Base-by-base conservation (phyloP, 2,888 invertebrate genomes). In the Erebia aethiops region DNA sequence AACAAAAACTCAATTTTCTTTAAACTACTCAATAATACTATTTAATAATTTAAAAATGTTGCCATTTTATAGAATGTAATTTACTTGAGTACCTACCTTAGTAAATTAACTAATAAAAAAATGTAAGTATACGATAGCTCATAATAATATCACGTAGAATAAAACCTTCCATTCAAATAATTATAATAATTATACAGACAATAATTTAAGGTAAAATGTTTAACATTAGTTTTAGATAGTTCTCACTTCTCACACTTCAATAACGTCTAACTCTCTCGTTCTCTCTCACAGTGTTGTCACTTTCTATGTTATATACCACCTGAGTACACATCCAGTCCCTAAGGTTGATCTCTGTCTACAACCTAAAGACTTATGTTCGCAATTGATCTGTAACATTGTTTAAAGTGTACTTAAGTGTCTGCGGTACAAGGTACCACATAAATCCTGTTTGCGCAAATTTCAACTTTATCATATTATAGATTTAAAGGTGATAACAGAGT, bases 321-420 rank as follows among this genome's bases (percentile, higher is more conserved):
- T 9, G 35, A 56, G 21, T 35, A 67, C 21, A 67, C 14, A 58
- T 67, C 11, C 46, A 58, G 18, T 60, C 58, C 58, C 60, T 41
- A 57, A 64, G 56, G 69, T 63, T 63, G 57, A 69, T 69, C 56
- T 69, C 63, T 49, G 67, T 52, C 63, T 67, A 63, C 70, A 63
- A 35, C 57, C 41, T 43, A 51, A 71, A 71, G 71, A 71, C 60
- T 60, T 73, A 73, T 71, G 69, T 74, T 69, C 58, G 54, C 73
- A 67, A 74, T 74, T 74, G 74, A 71, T 71, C 71, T 69, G 67
- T 64, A 67, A 74, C 67, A 71, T 74, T 70, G 70, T 71, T 71
- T 70, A 68, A 67, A 57, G 64, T 71, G 71, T 74, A 67, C 69
- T 71, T 67, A 65, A 71, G 69, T 63, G 62, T 66, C 56, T 54